phyloP scores from a whole-genome alignment of 2,888 invertebrate species.

The Platerodrilus igneus region DNA sequence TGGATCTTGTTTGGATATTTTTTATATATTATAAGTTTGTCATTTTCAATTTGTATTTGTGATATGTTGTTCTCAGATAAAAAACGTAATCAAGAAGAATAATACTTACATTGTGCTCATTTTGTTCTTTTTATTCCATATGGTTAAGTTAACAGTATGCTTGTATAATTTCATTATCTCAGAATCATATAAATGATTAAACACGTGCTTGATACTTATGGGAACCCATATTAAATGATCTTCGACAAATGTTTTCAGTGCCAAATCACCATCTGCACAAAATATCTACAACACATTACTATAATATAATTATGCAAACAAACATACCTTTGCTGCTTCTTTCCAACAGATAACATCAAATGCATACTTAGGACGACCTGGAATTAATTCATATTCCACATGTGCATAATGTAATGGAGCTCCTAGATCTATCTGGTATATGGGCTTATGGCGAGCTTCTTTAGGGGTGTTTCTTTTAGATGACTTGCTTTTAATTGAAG shows the following conservation, averaged over 20 bases:
- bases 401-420: conserved; percentile 23
- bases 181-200: conserved; percentile 13
- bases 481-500: too few species aligned
- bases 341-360: conserved; percentile 31
- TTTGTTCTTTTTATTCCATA: conserved; percentile 24
- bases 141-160: conserved; percentile 20
- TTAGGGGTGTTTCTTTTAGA: too few species aligned
- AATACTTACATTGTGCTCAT: conserved; percentile 21
- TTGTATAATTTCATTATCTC: conserved; percentile 21
- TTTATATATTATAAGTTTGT: too few species aligned
- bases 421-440: conserved; percentile 23
- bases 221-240: conserved; percentile 25
- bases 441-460: conserved; percentile 13
- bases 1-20: too few species aligned
- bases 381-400: conserved; percentile 30
- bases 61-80: too few species aligned
- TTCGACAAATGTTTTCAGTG: conserved; percentile 16
- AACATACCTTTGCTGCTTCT: conserved; percentile 27
- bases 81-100: too few species aligned
- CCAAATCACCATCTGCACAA: conserved; percentile 17
- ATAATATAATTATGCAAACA: neutral
- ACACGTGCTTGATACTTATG: conserved; percentile 15
- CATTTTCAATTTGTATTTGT: too few species aligned
- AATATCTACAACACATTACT: conserved; percentile 17
- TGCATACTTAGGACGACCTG: conserved; percentile 22